Evolutionary conservation across 2,113 vertebrate genomes (phyloP).

Genomic region (Cynopterus brachyotis): DNA sequence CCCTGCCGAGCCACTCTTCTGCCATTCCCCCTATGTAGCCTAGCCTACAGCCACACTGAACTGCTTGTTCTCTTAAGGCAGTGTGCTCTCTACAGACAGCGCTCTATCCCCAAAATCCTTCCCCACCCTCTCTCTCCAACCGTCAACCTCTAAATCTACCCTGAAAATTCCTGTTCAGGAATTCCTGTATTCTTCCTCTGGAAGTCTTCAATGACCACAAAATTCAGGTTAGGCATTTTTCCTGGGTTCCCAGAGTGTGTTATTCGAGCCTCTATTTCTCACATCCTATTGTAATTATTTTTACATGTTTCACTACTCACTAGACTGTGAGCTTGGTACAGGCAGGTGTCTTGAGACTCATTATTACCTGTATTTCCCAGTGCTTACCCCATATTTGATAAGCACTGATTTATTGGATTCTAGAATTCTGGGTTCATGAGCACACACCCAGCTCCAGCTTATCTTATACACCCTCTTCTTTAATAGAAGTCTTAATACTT

Average conservation of each 20-base stretch:
- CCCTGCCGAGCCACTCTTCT: not conserved
- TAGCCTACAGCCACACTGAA: not conserved
- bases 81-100: not conserved
- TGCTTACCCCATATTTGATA: not conserved
- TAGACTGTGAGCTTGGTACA: not conserved
- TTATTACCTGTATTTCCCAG: not conserved
- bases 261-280: not conserved
- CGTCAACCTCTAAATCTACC: not conserved
- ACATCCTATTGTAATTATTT: not conserved
- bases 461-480: not conserved
- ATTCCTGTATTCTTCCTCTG: not conserved
- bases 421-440: not conserved
- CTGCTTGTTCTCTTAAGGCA: not conserved
- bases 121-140: not conserved
- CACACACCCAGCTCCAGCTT: not conserved
- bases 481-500: not conserved
- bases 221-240: not conserved
- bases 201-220: not conserved
- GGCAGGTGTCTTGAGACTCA: not conserved
- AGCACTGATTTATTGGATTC: conserved; percentile 24
- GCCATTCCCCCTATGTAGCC: not conserved
- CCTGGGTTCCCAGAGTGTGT: not conserved
- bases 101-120: not conserved
- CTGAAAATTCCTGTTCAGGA: not conserved
- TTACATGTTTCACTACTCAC: conserved; percentile 1